Base-by-base conservation (phyloP, 2,888 invertebrate species). In the Cremastinae sp. region DNA sequence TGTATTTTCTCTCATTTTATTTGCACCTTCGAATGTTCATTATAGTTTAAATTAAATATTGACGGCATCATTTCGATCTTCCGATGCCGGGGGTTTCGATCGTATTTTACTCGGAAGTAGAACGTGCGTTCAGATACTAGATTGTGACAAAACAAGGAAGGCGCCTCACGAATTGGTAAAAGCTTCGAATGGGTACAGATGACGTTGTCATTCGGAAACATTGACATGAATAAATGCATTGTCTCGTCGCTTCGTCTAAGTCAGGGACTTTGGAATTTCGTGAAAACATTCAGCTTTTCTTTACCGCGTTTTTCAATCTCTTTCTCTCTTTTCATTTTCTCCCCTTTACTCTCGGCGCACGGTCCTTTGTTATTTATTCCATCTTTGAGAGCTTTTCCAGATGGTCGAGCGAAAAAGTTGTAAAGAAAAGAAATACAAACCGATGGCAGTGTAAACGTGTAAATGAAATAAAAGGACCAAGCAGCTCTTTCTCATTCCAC, bases 211-310 rank as follows among this genome's bases (percentile, higher is more conserved):
- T 68, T 66, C 45, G n/a, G 37, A 43, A 64, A 59, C 45, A 68
- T 76, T 53, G 68, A 39, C 68, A 64, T 64, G 61, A 68, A 72
- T 64, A 72, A 69, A 71, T 71, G 75, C 28, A 72, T 61, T 53
- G 62, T 68, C 56, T 47, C 35, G 68, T 37, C 55, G 55, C 49
- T 45, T 51, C 35, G 45, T 22, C 22, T 49, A 39, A 28, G 39
- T 18, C 14, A 1, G 49, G 69, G 20, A 35, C 39, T 39, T 49
- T 37, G 22, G 22, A 61, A 58, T 68, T 49, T 51, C 20, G 37
- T n/a, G 20, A 16, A 58, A 35, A 71, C 49, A 51, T 53, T 45
- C 8, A 61, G 16, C 9, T 37, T 55, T 39, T n/a, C 14, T 16
- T 8, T 47, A 37, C n/a, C 45, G 43, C 18, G 39, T 4, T 59